These are phyloP conservation scores for Peucedramus taeniatus DNA, from an alignment of 2,113 vertebrate genomes.

Conservation along the genomic window DNA sequence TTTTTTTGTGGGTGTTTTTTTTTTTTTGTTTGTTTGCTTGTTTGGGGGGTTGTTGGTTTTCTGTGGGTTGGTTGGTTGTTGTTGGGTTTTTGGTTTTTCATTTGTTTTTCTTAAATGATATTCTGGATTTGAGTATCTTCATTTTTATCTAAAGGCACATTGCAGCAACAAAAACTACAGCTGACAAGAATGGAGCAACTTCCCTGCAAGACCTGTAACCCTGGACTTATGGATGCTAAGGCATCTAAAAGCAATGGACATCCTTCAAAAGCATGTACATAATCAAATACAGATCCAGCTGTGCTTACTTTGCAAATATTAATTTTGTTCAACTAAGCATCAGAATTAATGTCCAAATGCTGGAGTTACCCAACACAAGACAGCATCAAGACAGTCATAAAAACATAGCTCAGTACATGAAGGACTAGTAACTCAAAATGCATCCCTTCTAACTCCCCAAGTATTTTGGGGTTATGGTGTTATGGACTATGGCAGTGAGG, in stretches of 20 bases:
- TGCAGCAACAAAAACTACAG: background rate
- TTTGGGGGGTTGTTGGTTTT: background rate
- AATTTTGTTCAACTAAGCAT: background rate
- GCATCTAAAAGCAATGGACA: background rate
- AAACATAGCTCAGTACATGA: background rate
- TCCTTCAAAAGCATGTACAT: background rate
- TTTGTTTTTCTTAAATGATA: background rate
- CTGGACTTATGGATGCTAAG: background rate
- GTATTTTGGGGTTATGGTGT: fast-evolving
- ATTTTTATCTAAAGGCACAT: background rate
- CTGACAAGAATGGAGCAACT: background rate
- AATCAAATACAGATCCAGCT: background rate
- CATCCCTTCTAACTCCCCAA: background rate
- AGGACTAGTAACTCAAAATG: fast-evolving
- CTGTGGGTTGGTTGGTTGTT: background rate
- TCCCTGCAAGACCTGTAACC: background rate
- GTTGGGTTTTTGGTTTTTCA: background rate
- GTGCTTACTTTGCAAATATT: background rate
- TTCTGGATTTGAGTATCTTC: background rate
- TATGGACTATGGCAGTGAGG: fast-evolving
- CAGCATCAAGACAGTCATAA: background rate
- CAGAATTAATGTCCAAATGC: background rate
- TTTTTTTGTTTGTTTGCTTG: background rate
- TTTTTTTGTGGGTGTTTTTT: background rate
- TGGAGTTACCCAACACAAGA: background rate